Evolutionary conservation across 2,113 vertebrate species (phyloP), one percentile per base, ranked within the genome.

Genomic region (Puntigrus tetrazona): DNA sequence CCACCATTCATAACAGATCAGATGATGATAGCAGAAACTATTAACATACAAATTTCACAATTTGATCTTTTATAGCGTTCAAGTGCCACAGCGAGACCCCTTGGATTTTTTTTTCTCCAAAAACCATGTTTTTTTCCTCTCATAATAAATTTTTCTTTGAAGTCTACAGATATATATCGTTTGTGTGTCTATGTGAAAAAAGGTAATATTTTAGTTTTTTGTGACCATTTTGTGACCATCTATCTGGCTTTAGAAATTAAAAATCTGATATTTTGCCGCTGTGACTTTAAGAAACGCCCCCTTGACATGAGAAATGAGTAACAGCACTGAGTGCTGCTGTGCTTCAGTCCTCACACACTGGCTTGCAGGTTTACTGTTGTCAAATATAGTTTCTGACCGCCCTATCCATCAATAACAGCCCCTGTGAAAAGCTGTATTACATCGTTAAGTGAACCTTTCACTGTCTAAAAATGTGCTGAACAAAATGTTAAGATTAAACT

Each of bases 1-100:
- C n/a, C 29, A 74, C 65, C 59, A 75, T 79, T 74, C 61, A 82
- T 61, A 55, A 76, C 34, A 74, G 45, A 77, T 85, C 55, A 79
- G 65, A 79, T 34, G 13, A 75, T 43, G 80, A 87, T 59, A 52
- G 50, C 63, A 27, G 5, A 85, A 73, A 76, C 41, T 67, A 76
- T 74, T 85, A 79, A 41, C 55, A 43, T 25, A 63, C n/a, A 25
- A 29, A 79, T 78, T 78, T 59, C 34, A 78, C 7, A n/a, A 2
- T 27, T 59, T 5, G 13, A 2, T 47, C 2, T 80, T 22, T 55
- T 2, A 22, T 25, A 74, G 72, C 47, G 5, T 29, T 74, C 22
- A 74, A 47, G 50, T 50, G 4, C 52, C 72, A 36, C 27, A n/a
- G 18, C 18, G 18, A 22, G 31, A 36, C n/a, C 41, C 25, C 25